Evolutionary conservation across 2,113 vertebrate species (phyloP).

Genomic region (Halichoeres trimaculatus): DNA sequence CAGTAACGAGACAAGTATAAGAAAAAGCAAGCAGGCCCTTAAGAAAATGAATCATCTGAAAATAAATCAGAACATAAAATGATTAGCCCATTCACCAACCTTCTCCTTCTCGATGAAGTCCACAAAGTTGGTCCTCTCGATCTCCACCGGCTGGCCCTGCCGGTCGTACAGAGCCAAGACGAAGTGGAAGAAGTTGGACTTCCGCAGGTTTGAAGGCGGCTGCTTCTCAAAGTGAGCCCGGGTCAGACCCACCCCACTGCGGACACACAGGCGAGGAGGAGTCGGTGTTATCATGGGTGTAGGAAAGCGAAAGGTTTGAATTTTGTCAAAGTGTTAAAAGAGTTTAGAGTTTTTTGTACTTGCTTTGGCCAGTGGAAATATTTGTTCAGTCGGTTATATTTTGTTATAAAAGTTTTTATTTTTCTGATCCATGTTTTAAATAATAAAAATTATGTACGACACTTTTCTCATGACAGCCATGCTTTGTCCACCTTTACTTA

Average conservation of each 20-base stretch:
- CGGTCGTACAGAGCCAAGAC: slow-evolving; percentile 98
- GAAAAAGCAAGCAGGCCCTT: slow-evolving; percentile 35
- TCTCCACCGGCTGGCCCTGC: slow-evolving; percentile 98
- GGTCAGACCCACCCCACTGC: slow-evolving; percentile 97
- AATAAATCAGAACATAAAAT: neutral
- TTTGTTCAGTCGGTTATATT: too few species aligned
- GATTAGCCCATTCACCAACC: slow-evolving; percentile 78
- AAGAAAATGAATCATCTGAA: neutral
- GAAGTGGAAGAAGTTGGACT: slow-evolving; percentile 99
- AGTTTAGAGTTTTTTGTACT: too few species aligned
- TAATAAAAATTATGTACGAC: neutral
- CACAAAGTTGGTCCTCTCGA: slow-evolving; percentile 96
- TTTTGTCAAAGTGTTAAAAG: neutral
- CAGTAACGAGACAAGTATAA: neutral
- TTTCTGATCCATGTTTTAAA: neutral
- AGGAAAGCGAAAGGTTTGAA: slow-evolving; percentile 6
- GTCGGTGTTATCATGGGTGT: slow-evolving; percentile 48
- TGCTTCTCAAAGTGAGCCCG: slow-evolving; percentile 99
- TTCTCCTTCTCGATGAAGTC: slow-evolving; percentile 99
- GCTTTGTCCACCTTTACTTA: slow-evolving; percentile 11
- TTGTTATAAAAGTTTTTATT: too few species aligned
- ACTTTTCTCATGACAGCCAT: neutral
- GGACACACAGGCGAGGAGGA: slow-evolving; percentile 78
- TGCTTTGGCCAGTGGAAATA: too few species aligned
- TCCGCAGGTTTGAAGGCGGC: slow-evolving; percentile 97